Base-by-base conservation (phyloP, 2,888 invertebrate species). In the Drosophila quinaria region DNA sequence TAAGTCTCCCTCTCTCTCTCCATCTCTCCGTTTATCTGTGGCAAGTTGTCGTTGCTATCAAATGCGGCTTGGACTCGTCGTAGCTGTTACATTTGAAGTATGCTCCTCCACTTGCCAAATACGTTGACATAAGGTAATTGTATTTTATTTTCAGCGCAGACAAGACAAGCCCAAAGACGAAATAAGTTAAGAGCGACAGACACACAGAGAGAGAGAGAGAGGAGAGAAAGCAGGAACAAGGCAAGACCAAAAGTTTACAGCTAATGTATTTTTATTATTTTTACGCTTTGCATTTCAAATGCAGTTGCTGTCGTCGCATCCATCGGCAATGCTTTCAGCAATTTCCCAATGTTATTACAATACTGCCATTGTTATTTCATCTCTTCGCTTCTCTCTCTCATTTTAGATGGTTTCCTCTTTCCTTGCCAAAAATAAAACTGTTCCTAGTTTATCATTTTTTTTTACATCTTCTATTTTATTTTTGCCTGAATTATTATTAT, bases 231-330 rank as follows among this genome's bases (percentile, higher is more conserved):
- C n/a, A 10, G 44, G n/a, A 10, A 15, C 8, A 31, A 29, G 41
- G 17, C 22, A 41, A 44, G 65, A 62, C 47, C 49, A 68, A 78
- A 83, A 78, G 66, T 82, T 85, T 71, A 74, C 76, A 73, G 85
- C 85, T 88, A 88, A 86, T 86, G 87, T 89, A 81, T 89, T 87
- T 89, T 79, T 87, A 89, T 84, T 84, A 89, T 89, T 84, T 80
- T 74, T 86, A 72, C 78, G 75, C 76, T 85, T 87, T 85, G 88
- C 84, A 86, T 87, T 84, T 85, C 68, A 84, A 85, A 86, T 86
- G 86, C 85, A 87, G 80, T 62, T 70, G 71, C 56, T 42, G 61
- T 41, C 51, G 61, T 41, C 51, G 47, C 41, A 42, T 58, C 49
- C 47, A 50, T 69, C 29, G 22, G 55, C 49, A 47, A 70, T 74